phyloP scores from a whole-genome alignment of 2,113 vertebrate genomes.

The Electrona antarctica region DNA sequence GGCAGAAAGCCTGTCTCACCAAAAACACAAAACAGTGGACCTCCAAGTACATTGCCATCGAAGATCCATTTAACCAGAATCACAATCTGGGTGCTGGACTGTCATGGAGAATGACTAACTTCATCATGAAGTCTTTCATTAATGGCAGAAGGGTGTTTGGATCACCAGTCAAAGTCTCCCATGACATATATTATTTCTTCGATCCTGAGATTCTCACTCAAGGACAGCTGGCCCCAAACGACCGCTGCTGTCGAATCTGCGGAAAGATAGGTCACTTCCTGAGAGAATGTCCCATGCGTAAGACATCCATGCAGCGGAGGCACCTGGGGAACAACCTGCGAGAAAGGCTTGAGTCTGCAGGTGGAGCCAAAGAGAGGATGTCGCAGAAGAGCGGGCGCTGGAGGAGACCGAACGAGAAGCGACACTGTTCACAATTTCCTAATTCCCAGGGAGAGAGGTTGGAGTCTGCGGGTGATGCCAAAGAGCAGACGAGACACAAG shows the following conservation, averaged over 20 bases:
- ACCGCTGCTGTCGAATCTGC: conserved; percentile 94
- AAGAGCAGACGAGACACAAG: too few species aligned
- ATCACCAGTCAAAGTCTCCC: conserved; percentile 82
- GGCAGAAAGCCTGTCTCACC: conserved; percentile 88
- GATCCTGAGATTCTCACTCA: conserved; percentile 92
- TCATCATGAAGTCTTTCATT: conserved; percentile 98
- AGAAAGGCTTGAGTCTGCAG: conserved; percentile 45
- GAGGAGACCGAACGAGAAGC: conserved; percentile 85
- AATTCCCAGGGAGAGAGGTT: too few species aligned
- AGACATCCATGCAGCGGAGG: conserved; percentile 83
- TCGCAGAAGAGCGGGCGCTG: conserved; percentile 81
- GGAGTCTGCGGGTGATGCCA: too few species aligned
- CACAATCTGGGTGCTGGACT: conserved; percentile 95
- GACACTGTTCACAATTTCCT: conserved; percentile 81
- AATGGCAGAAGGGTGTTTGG: conserved; percentile 93
- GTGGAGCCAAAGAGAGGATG: conserved; percentile 74
- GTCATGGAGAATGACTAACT: conserved; percentile 97
- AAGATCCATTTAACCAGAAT: conserved; percentile 97
- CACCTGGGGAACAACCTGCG: conserved; percentile 73
- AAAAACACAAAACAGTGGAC: conserved; percentile 98
- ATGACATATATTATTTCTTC: conserved; percentile 93
- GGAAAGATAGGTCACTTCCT: conserved; percentile 97
- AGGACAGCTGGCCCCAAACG: conserved; percentile 92
- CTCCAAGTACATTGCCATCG: conserved; percentile 95
- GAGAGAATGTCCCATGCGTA: conserved; percentile 93